Base-by-base conservation (phyloP, 2,113 vertebrate species). In the Atherinomorus stipes region DNA sequence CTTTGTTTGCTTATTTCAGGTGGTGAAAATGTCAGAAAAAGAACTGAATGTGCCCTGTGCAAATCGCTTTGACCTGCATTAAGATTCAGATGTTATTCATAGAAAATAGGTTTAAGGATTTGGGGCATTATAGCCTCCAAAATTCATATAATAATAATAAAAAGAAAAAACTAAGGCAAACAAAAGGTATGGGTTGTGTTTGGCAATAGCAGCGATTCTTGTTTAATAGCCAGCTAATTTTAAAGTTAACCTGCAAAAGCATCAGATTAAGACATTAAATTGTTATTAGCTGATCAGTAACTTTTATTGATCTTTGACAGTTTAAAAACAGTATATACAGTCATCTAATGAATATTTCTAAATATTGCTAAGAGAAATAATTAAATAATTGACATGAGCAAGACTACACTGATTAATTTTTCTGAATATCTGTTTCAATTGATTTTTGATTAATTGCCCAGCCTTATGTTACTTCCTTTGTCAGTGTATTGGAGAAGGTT, bases 21-120 rank as follows among this genome's bases (percentile, higher is more conserved):
- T 21, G 16, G 44, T 58, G 40, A 26, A 76, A 76, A 74, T 54
- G 58, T 69, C 50, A 54, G 31, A 58, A 82, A 58, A n/a, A 56
- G 11, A 71, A 61, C 16, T 60, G 5, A 73, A 18, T 28, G 47
- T 40, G 23, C 51, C 58, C 23, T 11, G 0, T 52, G n/a, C 61
- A 83, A 71, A 74, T 31, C 62, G 45, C 22, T 53, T 7, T 74
- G 50, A 60, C 64, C 56, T 62, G 38, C 34, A 71, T 67, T 67
- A 37, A 69, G 73, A 66, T 0, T 2, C 11, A 53, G 44, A n/a
- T 66, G 15, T 42, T 15, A 42, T 15, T 16, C 0, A 4, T 15
- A 15, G 15, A 42, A 42, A 42, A 16, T 15, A 42, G 1, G 5
- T 42, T 42, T 4, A 42, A 42, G 38, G 44, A 57, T 4, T 34